phyloP scores from a whole-genome alignment of 1,140 invertebrate species.

The Brachionus sp. region DNA sequence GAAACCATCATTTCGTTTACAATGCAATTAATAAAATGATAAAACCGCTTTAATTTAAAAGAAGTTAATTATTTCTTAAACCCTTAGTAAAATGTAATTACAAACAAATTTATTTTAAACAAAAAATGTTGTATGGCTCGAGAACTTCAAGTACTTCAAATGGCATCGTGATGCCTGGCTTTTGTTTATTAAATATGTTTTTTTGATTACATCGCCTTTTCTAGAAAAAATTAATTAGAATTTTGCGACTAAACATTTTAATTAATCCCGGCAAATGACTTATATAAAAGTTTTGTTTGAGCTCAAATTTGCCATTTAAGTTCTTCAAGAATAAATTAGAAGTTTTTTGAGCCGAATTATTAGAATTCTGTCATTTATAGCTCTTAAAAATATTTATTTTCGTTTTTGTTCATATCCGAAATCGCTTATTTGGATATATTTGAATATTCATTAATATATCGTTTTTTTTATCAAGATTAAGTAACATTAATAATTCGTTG shows the following conservation, averaged over 20 bases:
- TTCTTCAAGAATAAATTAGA: background rate
- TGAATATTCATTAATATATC: background rate
- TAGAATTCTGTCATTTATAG: background rate
- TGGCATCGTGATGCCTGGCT: background rate
- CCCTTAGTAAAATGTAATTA: background rate
- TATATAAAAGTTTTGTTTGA: background rate
- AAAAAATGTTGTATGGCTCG: background rate
- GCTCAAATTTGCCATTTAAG: background rate
- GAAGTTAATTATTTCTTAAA: background rate
- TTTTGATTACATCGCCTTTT: background rate
- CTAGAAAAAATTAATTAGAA: background rate
- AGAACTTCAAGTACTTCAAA: background rate
- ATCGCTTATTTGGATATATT: background rate
- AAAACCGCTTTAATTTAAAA: background rate
- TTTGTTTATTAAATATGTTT: background rate
- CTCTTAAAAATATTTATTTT: background rate
- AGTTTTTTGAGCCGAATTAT: background rate
- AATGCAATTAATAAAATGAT: background rate
- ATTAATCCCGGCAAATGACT: background rate
- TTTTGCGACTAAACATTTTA: background rate
- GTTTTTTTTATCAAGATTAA: background rate
- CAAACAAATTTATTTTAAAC: background rate
- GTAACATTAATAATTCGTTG: background rate
- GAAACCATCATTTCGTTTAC: background rate
- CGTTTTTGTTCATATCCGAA: background rate